phyloP scores from a whole-genome alignment of 2,797 vertebrate genomes.

The Clarias pachynema region DNA sequence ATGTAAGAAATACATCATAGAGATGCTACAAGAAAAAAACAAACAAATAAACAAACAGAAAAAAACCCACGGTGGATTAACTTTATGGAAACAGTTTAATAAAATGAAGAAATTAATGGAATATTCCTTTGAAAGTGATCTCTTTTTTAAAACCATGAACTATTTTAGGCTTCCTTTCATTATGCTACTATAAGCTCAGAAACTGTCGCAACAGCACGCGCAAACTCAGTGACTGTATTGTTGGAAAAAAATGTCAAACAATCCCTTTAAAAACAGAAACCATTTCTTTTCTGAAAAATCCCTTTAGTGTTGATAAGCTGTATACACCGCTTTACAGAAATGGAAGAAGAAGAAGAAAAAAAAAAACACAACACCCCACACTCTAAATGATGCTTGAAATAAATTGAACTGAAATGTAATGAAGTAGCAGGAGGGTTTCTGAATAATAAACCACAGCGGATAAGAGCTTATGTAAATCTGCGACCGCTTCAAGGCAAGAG shows the following conservation, averaged over 20 bases:
- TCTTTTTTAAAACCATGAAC: not conserved
- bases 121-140: not conserved
- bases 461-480: constrained; percentile 51
- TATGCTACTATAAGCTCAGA: constrained; percentile 19
- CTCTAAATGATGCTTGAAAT: constrained; percentile 45
- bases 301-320: constrained; percentile 46
- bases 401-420: constrained; percentile 46
- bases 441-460: constrained; percentile 45
- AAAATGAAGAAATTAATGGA: constrained; percentile 3
- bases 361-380: constrained; percentile 43
- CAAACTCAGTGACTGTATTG: not conserved
- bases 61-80: not conserved
- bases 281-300: constrained; percentile 45
- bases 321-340: constrained; percentile 39
- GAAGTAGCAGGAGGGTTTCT: constrained; percentile 48
- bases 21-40: not conserved
- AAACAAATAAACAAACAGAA: too few species aligned
- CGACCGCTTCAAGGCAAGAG: constrained; percentile 55
- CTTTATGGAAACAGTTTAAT: constrained; percentile 1
- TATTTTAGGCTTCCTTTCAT: constrained; percentile 9
- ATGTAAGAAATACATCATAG: not conserved
- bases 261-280: constrained; percentile 37
- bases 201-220: not conserved
- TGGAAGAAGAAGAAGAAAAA: constrained; percentile 39
- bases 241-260: constrained; percentile 27